Percentiles rank a stretch among this genome's conserved stretches.
phyloP scores from a whole-genome alignment of 2,113 vertebrate genomes.

The Grammomys surdaster region DNA sequence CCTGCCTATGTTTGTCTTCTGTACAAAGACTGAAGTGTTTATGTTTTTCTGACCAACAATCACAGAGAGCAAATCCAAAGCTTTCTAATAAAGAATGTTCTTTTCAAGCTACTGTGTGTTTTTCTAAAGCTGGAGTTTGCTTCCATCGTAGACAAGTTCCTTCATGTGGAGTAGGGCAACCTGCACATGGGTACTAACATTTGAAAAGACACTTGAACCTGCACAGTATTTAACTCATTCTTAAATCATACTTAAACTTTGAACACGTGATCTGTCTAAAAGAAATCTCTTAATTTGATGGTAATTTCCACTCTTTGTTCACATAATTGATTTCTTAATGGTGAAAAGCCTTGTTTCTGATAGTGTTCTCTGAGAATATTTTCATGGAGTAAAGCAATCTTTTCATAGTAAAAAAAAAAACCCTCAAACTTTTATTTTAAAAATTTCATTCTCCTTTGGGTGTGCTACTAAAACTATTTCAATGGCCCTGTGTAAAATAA shows the following conservation, averaged over 20 bases:
- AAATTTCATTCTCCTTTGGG: not conserved
- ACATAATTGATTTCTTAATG: conserved; percentile 93
- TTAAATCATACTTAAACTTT: conserved; percentile 86
- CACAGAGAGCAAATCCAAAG: conserved; percentile 85
- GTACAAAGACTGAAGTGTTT: conserved; percentile 82
- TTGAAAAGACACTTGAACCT: conserved; percentile 87
- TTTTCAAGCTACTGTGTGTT: conserved; percentile 88
- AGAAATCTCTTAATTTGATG: conserved; percentile 88
- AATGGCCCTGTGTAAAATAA: not conserved
- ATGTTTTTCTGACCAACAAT: conserved; percentile 83
- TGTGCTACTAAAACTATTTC: not conserved
- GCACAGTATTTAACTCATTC: conserved; percentile 84
- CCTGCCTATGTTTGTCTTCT: conserved; percentile 83
- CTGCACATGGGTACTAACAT: conserved; percentile 84
- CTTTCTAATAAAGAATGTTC: conserved; percentile 86
- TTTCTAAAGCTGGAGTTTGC: conserved; percentile 86
- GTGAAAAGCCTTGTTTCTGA: conserved; percentile 91
- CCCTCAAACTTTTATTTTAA: too few species aligned
- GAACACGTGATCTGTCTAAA: conserved; percentile 85
- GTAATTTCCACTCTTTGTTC: conserved; percentile 89
- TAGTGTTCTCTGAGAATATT: conserved; percentile 93
- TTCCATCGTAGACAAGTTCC: conserved; percentile 85
- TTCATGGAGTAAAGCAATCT: conserved; percentile 93
- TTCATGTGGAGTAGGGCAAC: conserved; percentile 85
- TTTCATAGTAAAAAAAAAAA: conserved; percentile 83